phyloP scores from a whole-genome alignment of 2,888 invertebrate species.

The Fragum fragum region DNA sequence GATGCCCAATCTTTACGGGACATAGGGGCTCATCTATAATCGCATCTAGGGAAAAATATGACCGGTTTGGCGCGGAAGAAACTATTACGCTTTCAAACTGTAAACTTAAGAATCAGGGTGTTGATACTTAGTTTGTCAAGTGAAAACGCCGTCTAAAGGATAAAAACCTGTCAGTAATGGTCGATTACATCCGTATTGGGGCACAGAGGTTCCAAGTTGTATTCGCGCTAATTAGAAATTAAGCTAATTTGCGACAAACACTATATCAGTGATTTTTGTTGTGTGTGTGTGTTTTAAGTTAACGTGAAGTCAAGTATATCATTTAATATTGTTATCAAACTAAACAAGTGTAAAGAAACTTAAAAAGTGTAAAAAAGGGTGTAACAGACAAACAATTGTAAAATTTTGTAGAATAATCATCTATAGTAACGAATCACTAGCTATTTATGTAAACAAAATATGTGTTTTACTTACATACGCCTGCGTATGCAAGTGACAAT shows the following conservation, averaged over 20 bases:
- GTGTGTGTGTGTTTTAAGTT: background rate
- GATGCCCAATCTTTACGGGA: no score
- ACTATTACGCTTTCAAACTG: no score
- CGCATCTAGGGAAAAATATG: no score
- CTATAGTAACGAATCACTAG: background rate
- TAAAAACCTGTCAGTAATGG: no score
- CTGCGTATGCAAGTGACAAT: background rate
- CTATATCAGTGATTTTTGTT: background rate
- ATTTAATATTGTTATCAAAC: background rate
- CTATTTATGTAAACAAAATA: background rate
- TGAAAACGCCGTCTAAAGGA: no score
- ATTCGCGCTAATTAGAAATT: no score
- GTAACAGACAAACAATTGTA: background rate
- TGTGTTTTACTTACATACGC: background rate
- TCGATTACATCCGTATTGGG: no score
- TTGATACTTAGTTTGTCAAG: background rate
- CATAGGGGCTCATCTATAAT: no score
- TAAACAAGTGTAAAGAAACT: background rate
- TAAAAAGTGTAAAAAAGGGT: background rate
- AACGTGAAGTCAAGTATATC: background rate
- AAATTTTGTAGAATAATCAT: background rate
- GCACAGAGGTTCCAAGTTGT: no score
- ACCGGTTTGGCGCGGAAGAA: no score
- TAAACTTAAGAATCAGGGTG: no score
- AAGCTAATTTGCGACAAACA: no score